Evolutionary conservation across 2,113 vertebrate species (phyloP), one percentile per base, ranked within the genome.

Genomic region (Misgurnus anguillicaudatus): DNA sequence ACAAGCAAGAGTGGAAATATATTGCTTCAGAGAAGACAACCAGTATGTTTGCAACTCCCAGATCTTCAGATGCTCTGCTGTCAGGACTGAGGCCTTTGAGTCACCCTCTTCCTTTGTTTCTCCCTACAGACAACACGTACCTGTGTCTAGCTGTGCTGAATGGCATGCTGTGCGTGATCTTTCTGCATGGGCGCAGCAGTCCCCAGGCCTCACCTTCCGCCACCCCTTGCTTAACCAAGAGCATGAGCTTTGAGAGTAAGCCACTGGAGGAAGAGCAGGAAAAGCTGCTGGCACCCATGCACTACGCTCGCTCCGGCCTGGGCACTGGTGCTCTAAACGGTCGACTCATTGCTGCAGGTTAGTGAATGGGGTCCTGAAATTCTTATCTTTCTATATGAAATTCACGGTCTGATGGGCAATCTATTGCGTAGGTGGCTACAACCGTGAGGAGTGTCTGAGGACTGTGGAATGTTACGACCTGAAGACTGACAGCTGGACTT

Each of bases 1-100:
- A 92, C 93, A 95, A 95, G 89, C 95, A 96, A 77, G 97, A 99
- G 85, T 99, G 98, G 98, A 99, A 99, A 93, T 98, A 97, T 90
- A 93, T 99, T 87, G 98, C 97, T 85, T 99, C 97, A 9, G 98
- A 99, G 91, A 98, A 97, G 91, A 98, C 96, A 48, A 93, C 95
- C 89, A 96, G 98, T 99, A 93, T 95, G 97, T 94, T 14, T 78
- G 48, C 31, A 38, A 5, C 17, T 61, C 17, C 38, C 48, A 17
- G 21, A 7, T 58, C 17, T 19, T 72, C 16, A n/a, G 19, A 38
- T 16, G 4, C 9, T 57, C 19, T 64, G 9, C 14, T 14, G 38
- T 38, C 10, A 31, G 21, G 14, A 21, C 16, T 16, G 21, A 60
- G 13, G 38, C 9, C 16, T 48, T 9, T 3, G n/a, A 24, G 8